Evolutionary conservation across 2,888 invertebrate genomes (phyloP).

Genomic region (Rhyacophila evoluta): DNA sequence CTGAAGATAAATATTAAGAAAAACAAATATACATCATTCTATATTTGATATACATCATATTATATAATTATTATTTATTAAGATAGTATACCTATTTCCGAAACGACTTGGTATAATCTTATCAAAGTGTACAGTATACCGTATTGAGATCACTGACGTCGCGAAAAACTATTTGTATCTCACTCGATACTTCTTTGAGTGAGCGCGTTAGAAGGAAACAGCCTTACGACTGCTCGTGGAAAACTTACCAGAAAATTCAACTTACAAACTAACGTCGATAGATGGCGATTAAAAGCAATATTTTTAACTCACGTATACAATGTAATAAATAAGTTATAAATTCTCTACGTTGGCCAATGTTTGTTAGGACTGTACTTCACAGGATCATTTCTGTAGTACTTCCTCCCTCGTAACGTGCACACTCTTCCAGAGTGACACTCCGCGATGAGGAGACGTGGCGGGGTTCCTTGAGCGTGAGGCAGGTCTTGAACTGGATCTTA

Average conservation of each 20-base stretch:
- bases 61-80: no score
- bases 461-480: conserved; percentile 56
- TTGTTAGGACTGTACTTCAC: conserved; percentile 54
- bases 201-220: neutral
- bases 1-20: no score
- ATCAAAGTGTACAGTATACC: no score
- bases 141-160: no score
- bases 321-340: neutral
- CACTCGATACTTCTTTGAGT: neutral
- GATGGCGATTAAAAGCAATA: neutral
- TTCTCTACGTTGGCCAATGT: neutral
- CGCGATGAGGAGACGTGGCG: conserved; percentile 56
- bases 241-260: neutral
- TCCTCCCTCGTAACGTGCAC: conserved; percentile 52
- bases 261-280: neutral
- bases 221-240: neutral
- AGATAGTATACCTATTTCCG: no score
- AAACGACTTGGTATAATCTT: no score
- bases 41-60: no score
- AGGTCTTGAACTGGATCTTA: conserved; percentile 42
- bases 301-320: neutral
- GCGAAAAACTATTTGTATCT: neutral
- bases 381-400: conserved; percentile 55
- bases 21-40: no score
- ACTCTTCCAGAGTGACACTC: conserved; percentile 51